Evolutionary conservation across 1,140 invertebrate genomes (phyloP).

Genomic region (Bombus sylvicola): DNA sequence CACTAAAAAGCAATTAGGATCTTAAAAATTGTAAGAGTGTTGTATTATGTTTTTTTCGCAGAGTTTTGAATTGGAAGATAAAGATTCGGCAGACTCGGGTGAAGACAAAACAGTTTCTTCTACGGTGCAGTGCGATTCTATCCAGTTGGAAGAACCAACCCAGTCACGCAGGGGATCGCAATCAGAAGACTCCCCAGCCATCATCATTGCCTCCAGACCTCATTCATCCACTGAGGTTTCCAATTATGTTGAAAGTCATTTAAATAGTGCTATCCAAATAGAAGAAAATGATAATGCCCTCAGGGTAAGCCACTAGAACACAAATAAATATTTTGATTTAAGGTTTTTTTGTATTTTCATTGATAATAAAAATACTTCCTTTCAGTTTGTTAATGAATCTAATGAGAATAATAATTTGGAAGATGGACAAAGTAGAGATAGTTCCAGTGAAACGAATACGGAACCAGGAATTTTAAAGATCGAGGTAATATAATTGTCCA

Average conservation of each 20-base stretch:
- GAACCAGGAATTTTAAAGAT: slow-evolving; percentile 65
- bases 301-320: slow-evolving; percentile 19
- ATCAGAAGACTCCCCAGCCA: slow-evolving; percentile 52
- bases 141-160: slow-evolving; percentile 5
- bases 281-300: slow-evolving; percentile 25
- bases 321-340: neutral
- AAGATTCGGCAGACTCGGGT: slow-evolving; percentile 26
- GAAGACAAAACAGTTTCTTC: slow-evolving; percentile 46
- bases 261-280: neutral
- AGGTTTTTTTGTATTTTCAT: neutral
- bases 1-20: too few relatives aligned
- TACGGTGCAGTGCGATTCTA: slow-evolving; percentile 22
- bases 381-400: slow-evolving; percentile 50
- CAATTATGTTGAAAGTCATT: slow-evolving; percentile 17
- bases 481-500: slow-evolving; percentile 42
- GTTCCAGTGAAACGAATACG: slow-evolving; percentile 61
- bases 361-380: neutral
- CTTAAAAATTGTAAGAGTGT: neutral
- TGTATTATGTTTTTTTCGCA: neutral
- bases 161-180: slow-evolving; percentile 30
- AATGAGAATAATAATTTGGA: slow-evolving; percentile 44
- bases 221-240: slow-evolving; percentile 55
- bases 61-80: slow-evolving; percentile 9
- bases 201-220: slow-evolving; percentile 61
- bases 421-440: slow-evolving; percentile 51